phyloP scores from a whole-genome alignment of 2,888 invertebrate species.

The Metalampra italica region DNA sequence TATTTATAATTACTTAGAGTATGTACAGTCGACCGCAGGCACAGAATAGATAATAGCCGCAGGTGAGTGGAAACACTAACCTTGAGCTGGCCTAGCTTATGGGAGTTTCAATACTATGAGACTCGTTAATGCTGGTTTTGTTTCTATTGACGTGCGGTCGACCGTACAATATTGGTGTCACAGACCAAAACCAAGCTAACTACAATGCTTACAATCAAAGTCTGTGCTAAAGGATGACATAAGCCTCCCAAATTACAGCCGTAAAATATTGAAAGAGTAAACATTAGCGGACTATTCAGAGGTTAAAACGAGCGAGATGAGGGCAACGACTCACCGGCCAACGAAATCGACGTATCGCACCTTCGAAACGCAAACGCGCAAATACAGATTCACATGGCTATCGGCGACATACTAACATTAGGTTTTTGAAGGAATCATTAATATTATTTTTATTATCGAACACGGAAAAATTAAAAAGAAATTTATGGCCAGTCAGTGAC shows the following conservation, averaged over 20 bases:
- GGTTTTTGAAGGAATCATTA: neutral
- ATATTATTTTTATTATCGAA: too few species aligned
- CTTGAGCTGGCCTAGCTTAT: too few species aligned
- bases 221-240: conserved; percentile 28
- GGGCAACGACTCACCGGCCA: conserved; percentile 45
- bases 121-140: too few species aligned
- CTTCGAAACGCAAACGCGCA: conserved; percentile 20
- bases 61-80: too few species aligned
- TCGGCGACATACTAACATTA: conserved; percentile 14
- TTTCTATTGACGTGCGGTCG: too few species aligned
- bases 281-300: conserved; percentile 38
- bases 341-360: conserved; percentile 35
- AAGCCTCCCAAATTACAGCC: conserved; percentile 33
- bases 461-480: neutral
- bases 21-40: too few species aligned
- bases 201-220: conserved; percentile 4
- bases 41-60: too few species aligned
- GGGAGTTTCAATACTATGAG: too few species aligned
- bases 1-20: too few species aligned
- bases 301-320: conserved; percentile 33
- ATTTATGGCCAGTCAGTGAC: conserved; percentile 43
- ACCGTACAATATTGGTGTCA: too few species aligned
- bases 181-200: too few species aligned
- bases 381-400: conserved; percentile 17
- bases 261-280: conserved; percentile 40